A percentile compares a stretch with the other conserved stretches of the same genome.
Conservation (phyloP, 2,797 vertebrate species). For the Nyctalus aviator region DNA sequence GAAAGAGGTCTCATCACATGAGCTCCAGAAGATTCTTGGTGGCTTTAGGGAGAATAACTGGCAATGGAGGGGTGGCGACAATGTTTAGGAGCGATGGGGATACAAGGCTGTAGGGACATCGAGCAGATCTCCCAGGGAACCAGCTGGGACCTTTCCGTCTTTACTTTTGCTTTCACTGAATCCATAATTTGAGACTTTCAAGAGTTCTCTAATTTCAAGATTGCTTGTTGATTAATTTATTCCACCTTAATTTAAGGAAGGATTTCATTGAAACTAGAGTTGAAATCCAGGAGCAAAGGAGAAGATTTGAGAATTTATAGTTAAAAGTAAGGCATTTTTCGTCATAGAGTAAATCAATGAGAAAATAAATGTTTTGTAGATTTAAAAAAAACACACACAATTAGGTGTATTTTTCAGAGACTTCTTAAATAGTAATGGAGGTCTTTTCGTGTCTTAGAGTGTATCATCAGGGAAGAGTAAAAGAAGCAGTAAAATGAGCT, state of each 20-base stretch:
- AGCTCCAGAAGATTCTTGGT: background rate
- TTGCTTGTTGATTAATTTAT: background rate
- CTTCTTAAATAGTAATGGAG: conserved; percentile 5
- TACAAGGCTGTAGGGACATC: background rate
- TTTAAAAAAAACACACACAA: background rate
- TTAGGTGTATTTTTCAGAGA: conserved; percentile 42
- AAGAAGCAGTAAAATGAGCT: conserved; percentile 71
- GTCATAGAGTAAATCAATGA: background rate
- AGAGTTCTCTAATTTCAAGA: conserved; percentile 5
- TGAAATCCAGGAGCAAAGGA: background rate
- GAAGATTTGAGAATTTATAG: conserved; percentile 2
- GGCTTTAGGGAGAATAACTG: background rate
- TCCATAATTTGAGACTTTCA: background rate
- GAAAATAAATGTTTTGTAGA: conserved; percentile 6
- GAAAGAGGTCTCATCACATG: background rate
- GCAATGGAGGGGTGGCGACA: background rate
- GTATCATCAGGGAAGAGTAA: conserved; percentile 33
- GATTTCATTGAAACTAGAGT: background rate
- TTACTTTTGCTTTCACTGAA: background rate
- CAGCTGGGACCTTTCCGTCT: background rate
- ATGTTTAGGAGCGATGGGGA: background rate
- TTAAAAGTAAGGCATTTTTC: background rate
- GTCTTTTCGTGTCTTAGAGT: background rate
- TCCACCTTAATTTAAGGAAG: conserved; percentile 17
- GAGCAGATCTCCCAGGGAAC: background rate